A percentile compares a stretch with the other conserved stretches of the same genome.
Conservation (phyloP, 1,140 invertebrate species). For the Drosophila sp. region DNA sequence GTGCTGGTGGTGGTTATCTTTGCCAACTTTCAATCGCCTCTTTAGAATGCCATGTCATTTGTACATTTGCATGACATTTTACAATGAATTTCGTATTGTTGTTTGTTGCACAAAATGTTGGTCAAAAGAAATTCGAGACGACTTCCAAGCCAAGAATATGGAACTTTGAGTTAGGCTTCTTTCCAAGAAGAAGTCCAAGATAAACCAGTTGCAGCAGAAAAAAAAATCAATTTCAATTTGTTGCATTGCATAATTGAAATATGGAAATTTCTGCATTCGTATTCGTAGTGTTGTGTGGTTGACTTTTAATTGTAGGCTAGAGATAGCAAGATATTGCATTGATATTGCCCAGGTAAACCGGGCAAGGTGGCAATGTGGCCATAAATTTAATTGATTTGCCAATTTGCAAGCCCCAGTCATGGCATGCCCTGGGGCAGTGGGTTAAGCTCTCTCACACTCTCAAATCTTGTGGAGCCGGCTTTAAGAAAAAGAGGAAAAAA, state of each 20-base stretch:
- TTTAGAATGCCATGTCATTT: conserved; percentile 64
- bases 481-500: background rate
- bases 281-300: conserved; percentile 14
- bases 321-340: conserved; percentile 42
- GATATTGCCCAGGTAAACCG: conserved; percentile 30
- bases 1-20: background rate
- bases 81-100: conserved; percentile 52
- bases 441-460: conserved; percentile 35
- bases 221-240: conserved; percentile 50
- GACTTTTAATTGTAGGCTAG: conserved; percentile 58
- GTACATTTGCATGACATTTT: conserved; percentile 70
- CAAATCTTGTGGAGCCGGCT: background rate
- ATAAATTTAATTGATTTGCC: conserved; percentile 76
- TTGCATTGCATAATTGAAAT: conserved; percentile 58
- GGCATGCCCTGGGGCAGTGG: conserved; percentile 45
- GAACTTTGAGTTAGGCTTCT: conserved; percentile 44
- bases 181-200: conserved; percentile 44
- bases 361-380: conserved; percentile 66
- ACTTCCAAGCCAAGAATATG: conserved; percentile 46
- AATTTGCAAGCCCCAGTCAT: conserved; percentile 46
- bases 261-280: conserved; percentile 52
- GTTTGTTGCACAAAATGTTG: background rate
- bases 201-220: background rate
- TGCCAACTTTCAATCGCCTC: conserved; percentile 10
- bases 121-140: conserved; percentile 43